Base-by-base conservation (phyloP, 2,888 invertebrate species). In the Orthosia cruda region DNA sequence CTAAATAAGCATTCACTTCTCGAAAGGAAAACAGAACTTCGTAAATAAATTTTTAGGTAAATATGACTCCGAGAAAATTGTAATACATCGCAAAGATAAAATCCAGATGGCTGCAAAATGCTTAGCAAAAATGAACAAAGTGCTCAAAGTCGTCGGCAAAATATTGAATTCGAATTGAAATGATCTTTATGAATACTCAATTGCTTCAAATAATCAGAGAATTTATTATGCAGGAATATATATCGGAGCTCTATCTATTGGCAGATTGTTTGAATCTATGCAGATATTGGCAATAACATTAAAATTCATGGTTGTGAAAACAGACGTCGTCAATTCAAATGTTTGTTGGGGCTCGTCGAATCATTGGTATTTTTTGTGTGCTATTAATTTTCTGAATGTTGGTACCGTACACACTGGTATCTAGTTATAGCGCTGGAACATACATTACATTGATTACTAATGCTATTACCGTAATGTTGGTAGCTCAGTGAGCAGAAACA, bases 1-100 rank as follows among this genome's bases (percentile, higher is more conserved):
- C 92, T 91, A 92, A 93, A 92, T 92, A 91, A 91, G 88, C 84
- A 89, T 92, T 91, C 89, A 87, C 83, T 89, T 86, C 78, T 83
- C 84, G 85, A 89, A 91, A 91, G 88, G 90, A 93, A 93, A 93
- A 93, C 92, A 93, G 90, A 91, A 89, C 89, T 89, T 86, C 82
- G 83, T 81, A 83, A 87, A 86, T 83, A 84, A 90, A 88, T 91
- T 89, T 91, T 89, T 88, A 88, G 89, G 88, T 92, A 93, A 92
- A 92, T 90, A 92, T 91, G 87, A 90, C 85, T 89, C 84, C 83
- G 85, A 90, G 89, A 91, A 92, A 91, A 92, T 92, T 92, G 90
- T 91, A 89, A 92, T 90, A 91, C 89, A 90, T 91, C 87, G 89
- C 88, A 63, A 73, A 87, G 91, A 93, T 91, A 89, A 87, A 92